These are phyloP conservation scores for Steinernema carpocapsae DNA, from an alignment of 2,888 invertebrate genomes.

Conservation along the genomic window DNA sequence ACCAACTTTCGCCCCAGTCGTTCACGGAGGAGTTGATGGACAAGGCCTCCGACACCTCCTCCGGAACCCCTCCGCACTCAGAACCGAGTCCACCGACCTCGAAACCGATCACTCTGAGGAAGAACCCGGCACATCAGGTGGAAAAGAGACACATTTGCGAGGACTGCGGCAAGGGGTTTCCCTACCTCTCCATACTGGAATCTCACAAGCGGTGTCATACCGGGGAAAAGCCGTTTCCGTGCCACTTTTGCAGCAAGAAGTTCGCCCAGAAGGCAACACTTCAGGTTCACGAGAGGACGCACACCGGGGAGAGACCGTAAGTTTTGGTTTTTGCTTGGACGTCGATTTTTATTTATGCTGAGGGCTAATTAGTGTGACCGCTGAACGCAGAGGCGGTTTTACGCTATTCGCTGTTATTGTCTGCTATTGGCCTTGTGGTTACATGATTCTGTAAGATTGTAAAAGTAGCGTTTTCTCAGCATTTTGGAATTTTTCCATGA, in stretches of 20 bases:
- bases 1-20: slow-evolving; percentile 20
- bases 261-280: slow-evolving; percentile 69
- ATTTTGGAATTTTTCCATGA: no score
- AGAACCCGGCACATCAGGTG: slow-evolving; percentile 29
- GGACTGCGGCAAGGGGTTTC: slow-evolving; percentile 65
- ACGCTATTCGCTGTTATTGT: no score
- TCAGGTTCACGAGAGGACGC: slow-evolving; percentile 68
- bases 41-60: slow-evolving; percentile 9
- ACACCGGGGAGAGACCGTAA: slow-evolving; percentile 68
- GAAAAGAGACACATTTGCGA: slow-evolving; percentile 67
- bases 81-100: not conserved
- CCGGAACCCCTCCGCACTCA: not conserved
- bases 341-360: not conserved
- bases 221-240: slow-evolving; percentile 68
- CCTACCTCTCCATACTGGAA: slow-evolving; percentile 69
- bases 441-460: no score
- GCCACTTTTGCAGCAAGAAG: slow-evolving; percentile 67
- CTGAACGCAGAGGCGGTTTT: not conserved
- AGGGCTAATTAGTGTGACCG: not conserved
- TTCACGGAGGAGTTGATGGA: slow-evolving; percentile 12
- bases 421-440: no score
- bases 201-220: slow-evolving; percentile 70
- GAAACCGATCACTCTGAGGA: not conserved
- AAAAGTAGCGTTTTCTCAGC: no score
- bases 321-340: slow-evolving; percentile 26